Base-by-base conservation (phyloP, 2,888 invertebrate genomes). In the Hipparchia sbordonii region DNA sequence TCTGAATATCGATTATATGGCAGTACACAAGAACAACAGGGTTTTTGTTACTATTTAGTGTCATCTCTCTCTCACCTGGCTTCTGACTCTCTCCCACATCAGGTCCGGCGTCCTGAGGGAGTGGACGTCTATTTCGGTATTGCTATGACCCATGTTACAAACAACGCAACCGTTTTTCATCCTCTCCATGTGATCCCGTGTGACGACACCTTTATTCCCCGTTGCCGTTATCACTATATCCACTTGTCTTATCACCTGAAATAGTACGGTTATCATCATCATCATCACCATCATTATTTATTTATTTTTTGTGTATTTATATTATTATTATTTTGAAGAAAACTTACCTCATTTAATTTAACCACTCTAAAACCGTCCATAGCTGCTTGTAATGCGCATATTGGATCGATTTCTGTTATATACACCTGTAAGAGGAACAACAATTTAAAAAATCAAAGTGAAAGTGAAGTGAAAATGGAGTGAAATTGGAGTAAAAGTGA, bases 151-250 rank as follows among this genome's bases (percentile, higher is more conserved):
- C 98, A 99, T 99, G 92, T 99, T 99, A 90, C 98, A 98, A 1
- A 99, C 96, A 72, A 98, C 97, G 87, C 98, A 98, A 52, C 98
- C 98, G 86, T 97, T 98, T 92, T 98, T 98, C 97, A 98, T 98
- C 81, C 98, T 96, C 88, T 99, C 98, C 98, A 98, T 98, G 85
- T 98, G 98, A 80, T 98, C 98, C 5, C 98, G 95, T 0, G 97
- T 97, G 39, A 99, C 98, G 6, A 99, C 99, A 84, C 98, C 98
- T 90, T 99, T 99, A 89, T 99, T 99, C 52, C 99, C 99, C 0
- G 99, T 99, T 67, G 99, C 99, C n/a, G 99, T 99, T 80, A 99
- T 97, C 62, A 99, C 97, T 84, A 99, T 98, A 89, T 99, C 99
- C 73, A 98, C 98, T 88, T 96, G 97, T 71, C 98, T 95, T 78